Evolutionary conservation across 1,140 invertebrate species (phyloP).

Genomic region (Cepaea nemoralis): DNA sequence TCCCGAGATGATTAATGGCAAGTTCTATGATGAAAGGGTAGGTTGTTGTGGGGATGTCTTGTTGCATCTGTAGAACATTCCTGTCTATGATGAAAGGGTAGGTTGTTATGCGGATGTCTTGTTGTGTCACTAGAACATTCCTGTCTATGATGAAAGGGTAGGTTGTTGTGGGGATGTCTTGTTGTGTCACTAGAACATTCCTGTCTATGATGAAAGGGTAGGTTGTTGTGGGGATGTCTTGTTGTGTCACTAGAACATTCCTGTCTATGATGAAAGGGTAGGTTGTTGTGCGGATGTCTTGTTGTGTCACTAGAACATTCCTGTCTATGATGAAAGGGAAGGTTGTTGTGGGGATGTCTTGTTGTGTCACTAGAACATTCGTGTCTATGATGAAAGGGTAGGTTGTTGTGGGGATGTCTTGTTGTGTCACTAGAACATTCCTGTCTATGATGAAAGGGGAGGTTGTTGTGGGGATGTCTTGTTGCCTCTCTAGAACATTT

Average conservation of each 20-base stretch:
- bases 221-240: slow-evolving; percentile 38
- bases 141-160: slow-evolving; percentile 89
- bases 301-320: too few relatives aligned
- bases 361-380: too few relatives aligned
- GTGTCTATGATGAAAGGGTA: too few relatives aligned
- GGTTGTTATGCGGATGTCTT: slow-evolving; percentile 37
- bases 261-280: too few relatives aligned
- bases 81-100: slow-evolving; percentile 89
- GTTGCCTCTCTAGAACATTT: too few relatives aligned
- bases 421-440: too few relatives aligned
- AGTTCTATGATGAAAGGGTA: slow-evolving; percentile 89
- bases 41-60: slow-evolving; percentile 38
- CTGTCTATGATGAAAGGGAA: too few relatives aligned
- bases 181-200: neutral
- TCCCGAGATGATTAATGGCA: slow-evolving; percentile 92
- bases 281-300: too few relatives aligned
- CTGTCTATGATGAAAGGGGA: too few relatives aligned
- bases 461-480: too few relatives aligned
- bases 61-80: neutral
- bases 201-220: slow-evolving; percentile 89
- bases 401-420: too few relatives aligned
- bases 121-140: neutral
- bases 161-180: slow-evolving; percentile 38
- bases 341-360: too few relatives aligned
- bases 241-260: neutral